A percentile compares a stretch with the other conserved stretches of the same genome.
Conservation (phyloP, 2,888 invertebrate genomes). For the Deladenus siricidicola region DNA sequence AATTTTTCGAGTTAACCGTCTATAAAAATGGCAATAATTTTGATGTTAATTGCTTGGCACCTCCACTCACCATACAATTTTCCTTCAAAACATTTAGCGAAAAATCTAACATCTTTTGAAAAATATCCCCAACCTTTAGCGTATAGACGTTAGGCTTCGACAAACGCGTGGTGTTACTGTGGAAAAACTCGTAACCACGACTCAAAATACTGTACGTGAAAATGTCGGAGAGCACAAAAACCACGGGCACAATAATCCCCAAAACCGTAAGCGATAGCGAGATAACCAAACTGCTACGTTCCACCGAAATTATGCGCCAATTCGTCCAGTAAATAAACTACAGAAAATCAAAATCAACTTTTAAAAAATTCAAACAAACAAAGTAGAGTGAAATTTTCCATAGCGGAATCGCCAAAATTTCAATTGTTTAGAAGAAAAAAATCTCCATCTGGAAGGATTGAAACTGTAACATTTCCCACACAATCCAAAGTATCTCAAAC, state of each 20-base stretch:
- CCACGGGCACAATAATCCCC: not conserved
- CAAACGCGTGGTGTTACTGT: constrained; percentile 1
- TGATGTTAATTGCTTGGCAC: not conserved
- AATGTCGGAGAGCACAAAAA: not conserved
- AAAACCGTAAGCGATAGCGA: constrained; percentile 2
- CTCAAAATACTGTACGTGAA: not conserved
- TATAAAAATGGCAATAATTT: not conserved
- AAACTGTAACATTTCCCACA: too few relatives aligned
- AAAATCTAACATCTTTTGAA: too few relatives aligned
- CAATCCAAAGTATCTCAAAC: too few relatives aligned
- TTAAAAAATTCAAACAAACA: not conserved
- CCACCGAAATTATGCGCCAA: not conserved
- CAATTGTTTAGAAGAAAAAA: too few relatives aligned
- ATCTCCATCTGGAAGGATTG: too few relatives aligned
- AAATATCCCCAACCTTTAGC: not conserved
- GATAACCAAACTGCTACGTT: not conserved
- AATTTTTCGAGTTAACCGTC: not conserved
- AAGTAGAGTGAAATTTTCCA: not conserved
- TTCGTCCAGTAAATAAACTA: not conserved
- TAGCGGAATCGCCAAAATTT: too few relatives aligned
- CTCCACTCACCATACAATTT: constrained; percentile 27
- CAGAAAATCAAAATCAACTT: not conserved
- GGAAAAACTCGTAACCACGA: constrained; percentile 4
- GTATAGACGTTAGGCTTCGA: constrained; percentile 3
- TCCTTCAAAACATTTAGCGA: too few relatives aligned